Percentiles rank a stretch among this genome's conserved stretches.
Conservation (phyloP, 2,113 vertebrate genomes). For the Sorex araneus region DNA sequence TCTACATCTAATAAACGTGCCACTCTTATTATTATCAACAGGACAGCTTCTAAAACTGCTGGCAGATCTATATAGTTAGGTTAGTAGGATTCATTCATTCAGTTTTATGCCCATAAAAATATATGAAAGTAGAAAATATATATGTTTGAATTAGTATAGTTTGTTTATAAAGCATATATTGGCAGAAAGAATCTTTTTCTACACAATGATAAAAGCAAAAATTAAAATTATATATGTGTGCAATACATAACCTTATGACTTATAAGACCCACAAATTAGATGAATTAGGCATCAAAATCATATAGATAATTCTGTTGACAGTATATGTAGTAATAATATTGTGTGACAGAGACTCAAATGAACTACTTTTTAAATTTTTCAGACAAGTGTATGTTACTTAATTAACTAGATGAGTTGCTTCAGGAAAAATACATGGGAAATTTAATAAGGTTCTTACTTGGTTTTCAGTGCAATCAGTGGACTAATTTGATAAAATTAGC, state of each 20-base stretch:
- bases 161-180: constrained; percentile 18
- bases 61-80: constrained; percentile 67
- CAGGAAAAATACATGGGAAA: background rate
- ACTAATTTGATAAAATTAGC: constrained; percentile 43
- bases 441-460: background rate
- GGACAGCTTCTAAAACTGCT: constrained; percentile 73
- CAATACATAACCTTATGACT: background rate
- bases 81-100: constrained; percentile 65
- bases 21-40: constrained; percentile 78
- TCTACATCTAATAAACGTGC: constrained; percentile 73
- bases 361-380: background rate
- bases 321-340: background rate
- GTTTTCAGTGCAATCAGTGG: background rate
- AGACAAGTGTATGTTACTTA: accelerated
- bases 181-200: constrained; percentile 7
- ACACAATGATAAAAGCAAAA: background rate
- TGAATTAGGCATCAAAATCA: background rate
- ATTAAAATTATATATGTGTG: background rate
- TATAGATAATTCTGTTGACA: background rate
- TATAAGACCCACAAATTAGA: constrained; percentile 17
- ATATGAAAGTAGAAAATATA: constrained; percentile 12
- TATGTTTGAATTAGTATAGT: constrained; percentile 47
- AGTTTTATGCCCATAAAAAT: constrained; percentile 72
- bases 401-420: background rate
- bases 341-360: background rate